phyloP scores from a whole-genome alignment of 2,113 vertebrate genomes.

The Lophius piscatorius region DNA sequence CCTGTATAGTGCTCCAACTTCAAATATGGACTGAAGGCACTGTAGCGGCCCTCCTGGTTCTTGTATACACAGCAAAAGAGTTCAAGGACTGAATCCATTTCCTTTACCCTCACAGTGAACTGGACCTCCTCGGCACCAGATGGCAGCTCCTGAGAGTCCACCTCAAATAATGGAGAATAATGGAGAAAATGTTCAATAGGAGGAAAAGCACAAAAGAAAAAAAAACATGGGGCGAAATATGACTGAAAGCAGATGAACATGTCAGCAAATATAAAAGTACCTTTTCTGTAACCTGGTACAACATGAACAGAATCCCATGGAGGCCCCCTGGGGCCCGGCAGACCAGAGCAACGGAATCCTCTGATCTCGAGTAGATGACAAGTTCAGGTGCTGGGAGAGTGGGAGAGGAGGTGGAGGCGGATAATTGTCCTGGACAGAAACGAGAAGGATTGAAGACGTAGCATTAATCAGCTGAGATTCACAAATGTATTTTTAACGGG shows the following conservation, averaged over 20 bases:
- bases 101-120: conserved; percentile 49
- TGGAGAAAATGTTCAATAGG: not conserved
- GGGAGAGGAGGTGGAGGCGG: conserved; percentile 16
- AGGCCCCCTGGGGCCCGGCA: conserved; percentile 67
- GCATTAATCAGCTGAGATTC: conserved; percentile 6
- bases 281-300: conserved; percentile 25
- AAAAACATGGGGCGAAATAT: not conserved
- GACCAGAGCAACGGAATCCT: conserved; percentile 42
- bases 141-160: conserved; percentile 23
- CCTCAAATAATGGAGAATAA: conserved; percentile 56
- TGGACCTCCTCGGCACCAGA: conserved; percentile 19
- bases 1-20: conserved; percentile 33
- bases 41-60: conserved; percentile 44
- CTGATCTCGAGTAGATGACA: conserved; percentile 10
- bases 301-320: conserved; percentile 53
- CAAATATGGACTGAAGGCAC: conserved; percentile 69
- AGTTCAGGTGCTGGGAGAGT: conserved; percentile 51
- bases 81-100: not conserved
- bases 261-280: conserved; percentile 11
- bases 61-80: conserved; percentile 77
- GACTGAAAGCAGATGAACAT: not conserved
- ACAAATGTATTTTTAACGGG: conserved; percentile 1
- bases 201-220: not conserved
- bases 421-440: conserved; percentile 38
- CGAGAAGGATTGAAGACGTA: not conserved